A percentile compares a stretch with the other conserved stretches of the same genome.
Evolutionary conservation across 1,140 invertebrate genomes (phyloP).

Genomic region (Anastrepha ludens): DNA sequence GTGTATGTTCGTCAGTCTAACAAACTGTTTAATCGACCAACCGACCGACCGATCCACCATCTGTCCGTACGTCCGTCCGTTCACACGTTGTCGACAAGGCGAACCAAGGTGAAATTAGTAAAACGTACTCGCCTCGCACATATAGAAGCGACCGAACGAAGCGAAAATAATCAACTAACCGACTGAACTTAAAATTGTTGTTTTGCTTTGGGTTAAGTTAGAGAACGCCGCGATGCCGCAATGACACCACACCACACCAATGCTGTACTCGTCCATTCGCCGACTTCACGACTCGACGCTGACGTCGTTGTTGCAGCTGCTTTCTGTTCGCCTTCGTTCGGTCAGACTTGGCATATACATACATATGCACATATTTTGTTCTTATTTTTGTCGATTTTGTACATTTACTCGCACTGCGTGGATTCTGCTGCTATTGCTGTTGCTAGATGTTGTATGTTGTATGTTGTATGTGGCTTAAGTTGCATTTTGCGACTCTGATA

Average conservation of each 20-base stretch:
- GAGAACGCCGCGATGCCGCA: constrained; percentile 8
- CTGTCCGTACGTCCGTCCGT: no score
- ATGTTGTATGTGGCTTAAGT: neutral
- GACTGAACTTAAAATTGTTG: constrained; percentile 53
- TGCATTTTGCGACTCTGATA: neutral
- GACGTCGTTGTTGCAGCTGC: constrained; percentile 45
- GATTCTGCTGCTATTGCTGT: neutral
- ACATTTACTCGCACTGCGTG: neutral
- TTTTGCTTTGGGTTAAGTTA: constrained; percentile 45
- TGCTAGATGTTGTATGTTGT: constrained; percentile 17
- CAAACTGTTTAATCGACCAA: neutral
- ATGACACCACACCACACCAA: neutral
- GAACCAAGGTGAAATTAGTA: constrained; percentile 45
- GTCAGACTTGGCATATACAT: neutral
- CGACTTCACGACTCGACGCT: neutral
- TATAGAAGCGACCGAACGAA: neutral
- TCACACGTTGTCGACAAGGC: constrained; percentile 35
- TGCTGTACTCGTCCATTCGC: neutral
- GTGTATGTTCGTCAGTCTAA: neutral
- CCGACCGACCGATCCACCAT: no score
- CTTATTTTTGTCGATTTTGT: constrained; percentile 25
- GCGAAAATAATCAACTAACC: constrained; percentile 53
- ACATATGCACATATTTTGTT: constrained; percentile 12
- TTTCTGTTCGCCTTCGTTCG: neutral
- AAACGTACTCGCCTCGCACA: constrained; percentile 31